Evolutionary conservation across 2,888 invertebrate genomes (phyloP).

Genomic region (Lymantria monacha): DNA sequence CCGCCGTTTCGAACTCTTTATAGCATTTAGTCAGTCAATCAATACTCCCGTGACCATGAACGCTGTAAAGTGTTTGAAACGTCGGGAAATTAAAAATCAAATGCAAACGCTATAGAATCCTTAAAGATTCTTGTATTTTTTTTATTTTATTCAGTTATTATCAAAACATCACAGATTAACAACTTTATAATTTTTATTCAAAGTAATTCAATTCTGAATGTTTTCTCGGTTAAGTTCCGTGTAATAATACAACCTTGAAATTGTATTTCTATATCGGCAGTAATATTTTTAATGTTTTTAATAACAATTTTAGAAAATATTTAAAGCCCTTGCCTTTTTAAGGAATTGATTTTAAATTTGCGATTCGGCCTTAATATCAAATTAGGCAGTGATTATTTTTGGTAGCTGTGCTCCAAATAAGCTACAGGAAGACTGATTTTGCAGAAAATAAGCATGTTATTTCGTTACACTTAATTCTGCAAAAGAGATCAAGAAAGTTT

Average conservation of each 20-base stretch:
- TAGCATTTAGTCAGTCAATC: too few species aligned
- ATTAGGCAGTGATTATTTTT: constrained; percentile 28
- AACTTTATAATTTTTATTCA: constrained; percentile 9
- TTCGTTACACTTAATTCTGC: constrained; percentile 21
- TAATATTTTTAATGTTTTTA: constrained; percentile 25
- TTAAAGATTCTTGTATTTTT: too few species aligned
- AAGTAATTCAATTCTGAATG: constrained; percentile 30
- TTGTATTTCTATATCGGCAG: constrained; percentile 11
- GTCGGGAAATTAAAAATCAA: too few species aligned
- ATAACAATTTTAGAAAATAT: constrained; percentile 24
- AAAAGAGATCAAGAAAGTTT: constrained; percentile 13
- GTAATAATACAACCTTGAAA: constrained; percentile 14
- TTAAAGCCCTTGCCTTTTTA: constrained; percentile 37
- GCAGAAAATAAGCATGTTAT: constrained; percentile 27
- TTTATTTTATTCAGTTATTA: constrained; percentile 28
- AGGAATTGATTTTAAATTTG: constrained; percentile 53
- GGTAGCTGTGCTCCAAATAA: constrained; percentile 31
- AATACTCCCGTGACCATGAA: too few species aligned
- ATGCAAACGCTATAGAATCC: too few species aligned
- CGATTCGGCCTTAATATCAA: constrained; percentile 45
- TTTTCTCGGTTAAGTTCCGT: constrained; percentile 23
- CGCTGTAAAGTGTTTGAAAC: too few species aligned
- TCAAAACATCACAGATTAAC: constrained; percentile 32
- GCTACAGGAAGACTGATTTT: constrained; percentile 55
- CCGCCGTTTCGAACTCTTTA: too few species aligned